These are phyloP conservation scores for Melieria crassipennis DNA, from an alignment of 2,888 invertebrate genomes.

Conservation along the genomic window DNA sequence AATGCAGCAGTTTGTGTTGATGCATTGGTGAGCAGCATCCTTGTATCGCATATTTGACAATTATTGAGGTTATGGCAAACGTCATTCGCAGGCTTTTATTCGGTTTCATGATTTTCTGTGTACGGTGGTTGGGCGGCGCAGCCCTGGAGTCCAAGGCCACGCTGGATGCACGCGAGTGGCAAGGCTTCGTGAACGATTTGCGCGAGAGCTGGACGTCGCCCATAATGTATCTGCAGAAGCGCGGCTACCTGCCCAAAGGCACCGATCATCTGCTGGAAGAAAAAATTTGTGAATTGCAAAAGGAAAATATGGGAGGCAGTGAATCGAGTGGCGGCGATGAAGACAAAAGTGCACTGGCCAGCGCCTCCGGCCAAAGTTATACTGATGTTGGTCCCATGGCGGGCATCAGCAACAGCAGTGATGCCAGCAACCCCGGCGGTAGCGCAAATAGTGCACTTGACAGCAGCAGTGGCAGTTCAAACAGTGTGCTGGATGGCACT, in stretches of 20 bases:
- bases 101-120: neutral
- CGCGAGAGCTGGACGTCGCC: conserved; percentile 42
- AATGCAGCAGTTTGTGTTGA: no score
- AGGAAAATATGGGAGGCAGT: neutral
- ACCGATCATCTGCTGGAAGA: conserved; percentile 17
- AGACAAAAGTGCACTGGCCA: neutral
- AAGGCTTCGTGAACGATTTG: conserved; percentile 26
- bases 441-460: no score
- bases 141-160: conserved; percentile 3
- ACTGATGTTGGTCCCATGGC: no score
- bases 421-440: no score
- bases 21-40: no score
- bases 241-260: conserved; percentile 38
- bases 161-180: conserved; percentile 12
- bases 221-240: conserved; percentile 36
- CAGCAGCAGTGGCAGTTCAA: no score
- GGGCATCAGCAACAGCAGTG: no score
- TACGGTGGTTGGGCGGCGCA: neutral
- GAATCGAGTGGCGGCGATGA: conserved; percentile 8
- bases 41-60: no score
- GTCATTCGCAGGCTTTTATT: conserved; percentile 2
- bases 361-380: no score
- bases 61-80: no score
- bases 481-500: no score
- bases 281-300: conserved; percentile 18